Evolutionary conservation across 2,113 vertebrate species (phyloP), one percentile per base, ranked within the genome.

Genomic region (Chauna torquata): DNA sequence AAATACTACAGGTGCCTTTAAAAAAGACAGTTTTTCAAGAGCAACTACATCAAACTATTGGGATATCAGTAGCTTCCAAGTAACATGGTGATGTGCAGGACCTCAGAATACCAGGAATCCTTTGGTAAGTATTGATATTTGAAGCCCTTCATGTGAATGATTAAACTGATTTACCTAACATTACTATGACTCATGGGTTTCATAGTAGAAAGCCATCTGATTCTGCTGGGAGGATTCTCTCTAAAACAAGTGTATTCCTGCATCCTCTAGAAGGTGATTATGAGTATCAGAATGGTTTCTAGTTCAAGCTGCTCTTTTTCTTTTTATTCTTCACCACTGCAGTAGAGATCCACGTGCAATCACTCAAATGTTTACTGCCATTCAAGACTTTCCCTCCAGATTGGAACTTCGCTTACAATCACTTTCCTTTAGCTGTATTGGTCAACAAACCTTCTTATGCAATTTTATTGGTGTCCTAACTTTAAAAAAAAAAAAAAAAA

Each of bases 101-200:
- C 25, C 58, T 75, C 52, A 72, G 76, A 84, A 78, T 59, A 88
- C 34, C 34, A 86, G 44, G 82, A 95, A 86, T 30, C 24, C 13
- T 15, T 28, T 23, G 15, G 8, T 89, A 87, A 91, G 57, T 72
- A 87, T 14, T 85, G 86, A 58, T 75, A 85, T 85, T 84, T 91
- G 74, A 82, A 91, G 40, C 27, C 36, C 36, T 82, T 28, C 36
- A 64, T 82, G 54, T 87, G 47, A 96, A 96, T 88, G 27, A 87
- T 89, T 94, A 94, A 94, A 76, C 78, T 5, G 2, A 72, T 74
- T 72, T 91, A 12, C 27, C 49, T 61, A 54, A 74, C 1, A 0
- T 16, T 82, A 61, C 34, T 69, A 12, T 59, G 34, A 65, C 54
- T 42, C 32, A 42, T 1, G 0, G 38, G 5, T 75, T 81, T 90